Base-by-base conservation (phyloP, 2,888 invertebrate species). In the Physocephala rufipes region DNA sequence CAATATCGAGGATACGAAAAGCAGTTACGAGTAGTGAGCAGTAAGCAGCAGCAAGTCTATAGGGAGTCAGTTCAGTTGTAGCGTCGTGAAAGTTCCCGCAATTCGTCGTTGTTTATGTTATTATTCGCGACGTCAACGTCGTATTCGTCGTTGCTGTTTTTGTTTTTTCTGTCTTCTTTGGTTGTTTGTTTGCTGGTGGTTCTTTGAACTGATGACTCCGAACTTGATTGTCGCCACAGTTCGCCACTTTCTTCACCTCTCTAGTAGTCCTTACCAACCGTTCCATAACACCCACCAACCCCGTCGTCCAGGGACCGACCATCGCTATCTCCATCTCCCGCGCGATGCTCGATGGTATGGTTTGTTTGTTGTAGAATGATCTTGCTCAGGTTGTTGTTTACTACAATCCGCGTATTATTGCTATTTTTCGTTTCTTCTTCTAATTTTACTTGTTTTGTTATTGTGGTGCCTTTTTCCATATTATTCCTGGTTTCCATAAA, bases 401-500 rank as follows among this genome's bases (percentile, higher is more conserved):
- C 15, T 58, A 26, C 36, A 36, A 36, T 9, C 5, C 36, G 36
- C 4, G 36, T 36, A 36, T 36, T 36, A 36, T 36, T 9, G 9
- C 9, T 36, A 36, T 9, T 36, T 36, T 36, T 9, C 36, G 4
- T 36, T 36, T 36, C 36, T 58, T 21, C 19, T 58, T 67, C 58
- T 24, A 66, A n/a, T 67, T 58, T 58, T 36, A 9, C 15, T 45
- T 15, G 0, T 58, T 36, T 24, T 30, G 58, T 24, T 68, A 58
- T 67, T 51, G 66, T 59, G 59, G 24, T 66, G 28, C 9, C 36
- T 36, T 36, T 36, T 63, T 9, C 30, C 51, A n/a, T 49, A 58
- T 58, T 2, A 63, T 63, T 63, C 24, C 43, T 61, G 61, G 16
- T 61, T 43, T 61, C 4, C 16, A 2, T 43, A 7, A 24, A 45